Conservation (phyloP, 2,888 invertebrate genomes). For the Ecdyonurus torrentis region DNA sequence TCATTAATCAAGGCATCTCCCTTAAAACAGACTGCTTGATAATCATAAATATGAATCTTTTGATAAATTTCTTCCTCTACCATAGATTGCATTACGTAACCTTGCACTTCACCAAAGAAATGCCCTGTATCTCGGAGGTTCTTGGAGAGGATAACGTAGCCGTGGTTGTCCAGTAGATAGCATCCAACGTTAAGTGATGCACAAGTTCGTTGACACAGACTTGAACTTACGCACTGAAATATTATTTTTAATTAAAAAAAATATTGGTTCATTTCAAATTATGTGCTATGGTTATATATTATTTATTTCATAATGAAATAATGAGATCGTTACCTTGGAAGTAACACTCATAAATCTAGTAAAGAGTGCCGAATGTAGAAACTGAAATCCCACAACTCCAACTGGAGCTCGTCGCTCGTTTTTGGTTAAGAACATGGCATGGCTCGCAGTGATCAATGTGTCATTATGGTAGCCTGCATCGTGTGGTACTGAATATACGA, state of each 20-base stretch:
- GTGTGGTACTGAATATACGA: slow-evolving; percentile 78
- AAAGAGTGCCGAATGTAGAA: slow-evolving; percentile 22
- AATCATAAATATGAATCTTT: slow-evolving; percentile 24
- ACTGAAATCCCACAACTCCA: slow-evolving; percentile 26
- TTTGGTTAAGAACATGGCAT: slow-evolving; percentile 22
- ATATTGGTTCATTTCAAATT: neutral
- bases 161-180: slow-evolving; percentile 33
- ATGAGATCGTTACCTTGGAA: slow-evolving; percentile 16
- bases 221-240: slow-evolving; percentile 12
- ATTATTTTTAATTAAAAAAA: neutral
- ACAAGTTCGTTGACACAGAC: slow-evolving; percentile 18
- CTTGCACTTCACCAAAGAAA: slow-evolving; percentile 31
- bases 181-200: slow-evolving; percentile 23
- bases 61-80: slow-evolving; percentile 25
- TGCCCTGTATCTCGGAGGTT: slow-evolving; percentile 24
- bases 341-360: slow-evolving; percentile 23
- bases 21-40: slow-evolving; percentile 25
- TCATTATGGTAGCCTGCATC: slow-evolving; percentile 34
- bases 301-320: too few species aligned
- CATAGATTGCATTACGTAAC: slow-evolving; percentile 24
- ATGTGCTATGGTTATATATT: too few species aligned
- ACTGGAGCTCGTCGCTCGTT: slow-evolving; percentile 19
- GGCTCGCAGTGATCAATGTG: slow-evolving; percentile 22
- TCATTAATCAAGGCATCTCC: neutral
- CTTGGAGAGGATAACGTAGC: slow-evolving; percentile 29